Percentiles rank a stretch among this genome's conserved stretches.
Conservation (phyloP, 2,888 invertebrate genomes). For the Cistogaster globosa region DNA sequence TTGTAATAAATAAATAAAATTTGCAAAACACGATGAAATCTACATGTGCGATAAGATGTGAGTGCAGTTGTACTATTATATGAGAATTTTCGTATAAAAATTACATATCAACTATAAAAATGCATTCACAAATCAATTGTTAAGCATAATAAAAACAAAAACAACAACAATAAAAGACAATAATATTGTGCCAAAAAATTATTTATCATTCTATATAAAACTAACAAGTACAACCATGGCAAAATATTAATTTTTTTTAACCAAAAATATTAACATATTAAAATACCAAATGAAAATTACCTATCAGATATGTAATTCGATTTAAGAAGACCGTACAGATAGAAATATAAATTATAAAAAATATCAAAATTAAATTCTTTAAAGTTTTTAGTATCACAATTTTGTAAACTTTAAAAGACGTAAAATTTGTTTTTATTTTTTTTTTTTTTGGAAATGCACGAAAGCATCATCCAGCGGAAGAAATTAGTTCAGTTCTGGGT, state of each 20-base stretch:
- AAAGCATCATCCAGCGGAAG: too few relatives aligned
- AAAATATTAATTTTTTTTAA: background rate
- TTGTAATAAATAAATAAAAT: conserved; percentile 63
- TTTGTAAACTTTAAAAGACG: too few relatives aligned
- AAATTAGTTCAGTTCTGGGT: too few relatives aligned
- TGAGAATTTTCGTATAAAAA: conserved; percentile 52
- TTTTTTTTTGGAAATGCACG: too few relatives aligned
- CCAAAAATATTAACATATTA: background rate
- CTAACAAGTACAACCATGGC: conserved; percentile 23
- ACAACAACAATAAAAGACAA: conserved; percentile 23
- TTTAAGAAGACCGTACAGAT: too few relatives aligned
- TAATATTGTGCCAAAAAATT: conserved; percentile 54
- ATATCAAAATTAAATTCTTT: too few relatives aligned
- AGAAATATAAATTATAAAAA: too few relatives aligned
- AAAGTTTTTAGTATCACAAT: too few relatives aligned
- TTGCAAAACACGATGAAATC: conserved; percentile 35
- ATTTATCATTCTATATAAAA: conserved; percentile 49
- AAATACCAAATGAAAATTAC: background rate
- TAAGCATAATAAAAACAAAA: conserved; percentile 37
- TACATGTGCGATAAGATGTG: conserved; percentile 8
- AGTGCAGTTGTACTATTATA: background rate
- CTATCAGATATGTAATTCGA: too few relatives aligned
- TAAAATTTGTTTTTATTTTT: too few relatives aligned
- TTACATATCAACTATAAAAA: conserved; percentile 64
- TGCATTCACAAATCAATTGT: conserved; percentile 69